Evolutionary conservation across 2,113 vertebrate genomes (phyloP).

Genomic region (Lanius ludovicianus): DNA sequence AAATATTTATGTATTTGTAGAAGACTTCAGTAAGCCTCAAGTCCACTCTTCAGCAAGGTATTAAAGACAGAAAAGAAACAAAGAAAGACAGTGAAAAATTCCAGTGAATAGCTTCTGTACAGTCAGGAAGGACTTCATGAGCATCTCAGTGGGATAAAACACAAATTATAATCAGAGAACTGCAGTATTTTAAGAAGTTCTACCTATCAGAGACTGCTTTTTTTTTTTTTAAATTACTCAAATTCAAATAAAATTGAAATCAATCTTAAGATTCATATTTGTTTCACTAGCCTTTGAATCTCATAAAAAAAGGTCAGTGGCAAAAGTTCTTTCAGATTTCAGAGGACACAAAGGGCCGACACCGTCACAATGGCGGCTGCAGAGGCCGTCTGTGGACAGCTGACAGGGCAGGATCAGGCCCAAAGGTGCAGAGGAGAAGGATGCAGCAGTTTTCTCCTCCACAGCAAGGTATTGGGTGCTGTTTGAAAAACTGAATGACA

Average conservation of each 20-base stretch:
- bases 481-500: not conserved
- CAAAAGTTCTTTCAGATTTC: not conserved
- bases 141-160: not conserved
- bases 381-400: not conserved
- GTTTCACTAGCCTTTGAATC: not conserved
- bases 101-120: not conserved
- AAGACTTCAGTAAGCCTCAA: not conserved
- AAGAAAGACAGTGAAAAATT: not conserved
- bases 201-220: not conserved
- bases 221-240: not conserved
- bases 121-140: not conserved
- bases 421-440: not conserved
- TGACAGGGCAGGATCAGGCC: not conserved
- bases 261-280: not conserved
- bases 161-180: not conserved
- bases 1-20: conserved; percentile 5
- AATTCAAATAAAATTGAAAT: not conserved
- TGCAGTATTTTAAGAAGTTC: not conserved
- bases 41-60: not conserved
- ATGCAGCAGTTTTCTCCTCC: not conserved
- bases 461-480: not conserved
- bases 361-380: accelerated
- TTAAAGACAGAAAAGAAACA: not conserved
- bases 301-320: not conserved
- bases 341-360: not conserved